Evolutionary conservation across 2,888 invertebrate genomes (phyloP).

Genomic region (Philereme vetulata): DNA sequence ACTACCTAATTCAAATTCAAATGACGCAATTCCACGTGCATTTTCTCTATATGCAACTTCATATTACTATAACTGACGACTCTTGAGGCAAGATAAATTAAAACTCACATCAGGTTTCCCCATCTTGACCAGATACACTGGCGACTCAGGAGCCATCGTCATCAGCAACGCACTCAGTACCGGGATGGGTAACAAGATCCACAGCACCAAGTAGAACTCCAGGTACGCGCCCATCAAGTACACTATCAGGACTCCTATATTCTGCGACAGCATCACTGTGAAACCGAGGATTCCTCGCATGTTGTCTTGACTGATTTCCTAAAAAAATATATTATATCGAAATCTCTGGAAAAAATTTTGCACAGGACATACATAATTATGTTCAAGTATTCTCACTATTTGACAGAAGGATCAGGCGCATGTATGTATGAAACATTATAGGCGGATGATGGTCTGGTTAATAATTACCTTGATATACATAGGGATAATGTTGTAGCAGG

Average conservation of each 20-base stretch:
- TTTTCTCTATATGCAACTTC: too few species aligned
- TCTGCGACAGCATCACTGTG: slow-evolving; percentile 46
- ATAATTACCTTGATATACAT: neutral
- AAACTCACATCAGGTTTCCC: slow-evolving; percentile 54
- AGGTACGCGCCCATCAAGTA: slow-evolving; percentile 56
- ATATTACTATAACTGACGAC: too few species aligned
- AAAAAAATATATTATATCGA: neutral
- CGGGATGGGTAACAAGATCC: slow-evolving; percentile 47
- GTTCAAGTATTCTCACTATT: too few species aligned
- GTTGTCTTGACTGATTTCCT: slow-evolving; percentile 57
- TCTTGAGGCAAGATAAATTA: neutral
- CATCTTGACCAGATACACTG: slow-evolving; percentile 59
- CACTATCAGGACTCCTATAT: slow-evolving; percentile 52
- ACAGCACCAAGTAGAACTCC: slow-evolving; percentile 53
- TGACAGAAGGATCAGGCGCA: too few species aligned
- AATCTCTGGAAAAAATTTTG: too few species aligned
- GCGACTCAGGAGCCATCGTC: slow-evolving; percentile 63
- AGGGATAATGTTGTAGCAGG: slow-evolving; percentile 48
- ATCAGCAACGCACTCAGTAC: slow-evolving; percentile 47
- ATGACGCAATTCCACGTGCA: too few species aligned
- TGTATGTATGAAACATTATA: too few species aligned
- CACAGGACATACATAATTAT: too few species aligned
- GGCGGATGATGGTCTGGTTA: too few species aligned
- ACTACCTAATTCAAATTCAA: too few species aligned
- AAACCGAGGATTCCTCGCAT: slow-evolving; percentile 56